Evolutionary conservation across 2,888 invertebrate species (phyloP), one percentile per base, ranked within the genome.

Genomic region (Megaustenia siamemsis): DNA sequence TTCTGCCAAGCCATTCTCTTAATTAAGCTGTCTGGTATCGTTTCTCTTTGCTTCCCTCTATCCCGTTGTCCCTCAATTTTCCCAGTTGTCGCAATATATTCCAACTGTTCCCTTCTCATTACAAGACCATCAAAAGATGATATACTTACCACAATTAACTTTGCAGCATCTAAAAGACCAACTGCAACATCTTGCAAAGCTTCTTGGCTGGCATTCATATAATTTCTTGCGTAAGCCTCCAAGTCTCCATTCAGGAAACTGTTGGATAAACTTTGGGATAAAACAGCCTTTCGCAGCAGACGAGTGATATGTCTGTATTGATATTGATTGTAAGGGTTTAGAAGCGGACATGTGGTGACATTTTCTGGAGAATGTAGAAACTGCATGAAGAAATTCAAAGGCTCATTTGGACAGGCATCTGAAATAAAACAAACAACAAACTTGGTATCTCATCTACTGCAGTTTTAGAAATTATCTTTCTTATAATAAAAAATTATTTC

Each of bases 81-180:
- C n/a, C n/a, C n/a, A n/a, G n/a, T n/a, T n/a, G n/a, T n/a, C n/a
- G n/a, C n/a, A n/a, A n/a, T n/a, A n/a, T n/a, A n/a, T n/a, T n/a
- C n/a, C n/a, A n/a, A n/a, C n/a, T n/a, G n/a, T n/a, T n/a, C n/a
- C n/a, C n/a, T n/a, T n/a, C n/a, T n/a, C n/a, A n/a, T n/a, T n/a
- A n/a, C n/a, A n/a, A n/a, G n/a, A n/a, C n/a, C n/a, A n/a, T n/a
- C n/a, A n/a, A n/a, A n/a, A n/a, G n/a, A n/a, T n/a, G n/a, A n/a
- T 15, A 40, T 5, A 83, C 82, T 84, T 49, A 88, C 88, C 56
- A 88, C 86, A 24, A 86, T 73, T n/a, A 10, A 24, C 18, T 81
- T 83, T 49, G 87, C 87, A 38, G 82, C 78, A 8, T 84, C 76
- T 35, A 86, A 78, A 43, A 88, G 75, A 0, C 75, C 83, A 5